phyloP scores from a whole-genome alignment of 2,797 vertebrate species.

The Gymnothorax javanicus region DNA sequence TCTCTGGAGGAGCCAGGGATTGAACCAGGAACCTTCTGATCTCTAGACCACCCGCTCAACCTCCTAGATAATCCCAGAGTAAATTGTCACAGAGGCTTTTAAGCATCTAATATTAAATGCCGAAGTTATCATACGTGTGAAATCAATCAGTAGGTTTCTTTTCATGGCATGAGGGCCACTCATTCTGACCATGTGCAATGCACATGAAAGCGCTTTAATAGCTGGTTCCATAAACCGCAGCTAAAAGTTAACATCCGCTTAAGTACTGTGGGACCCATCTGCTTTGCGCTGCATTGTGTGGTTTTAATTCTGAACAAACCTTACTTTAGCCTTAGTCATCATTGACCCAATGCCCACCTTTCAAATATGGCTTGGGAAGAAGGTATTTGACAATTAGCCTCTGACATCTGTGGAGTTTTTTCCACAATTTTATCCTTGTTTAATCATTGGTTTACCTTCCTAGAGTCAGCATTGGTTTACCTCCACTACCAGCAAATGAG shows the following conservation, averaged over 20 bases:
- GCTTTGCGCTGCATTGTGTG: conserved; percentile 78
- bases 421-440: too few species aligned
- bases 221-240: conserved; percentile 72
- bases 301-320: conserved; percentile 82
- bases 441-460: conserved; percentile 17
- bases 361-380: too few species aligned
- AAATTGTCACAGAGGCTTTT: conserved; percentile 72
- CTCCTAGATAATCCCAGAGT: conserved; percentile 74
- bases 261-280: conserved; percentile 80
- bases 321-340: conserved; percentile 67
- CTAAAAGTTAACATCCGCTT: conserved; percentile 80
- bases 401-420: conserved; percentile 43
- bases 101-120: conserved; percentile 53
- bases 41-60: conserved; percentile 45
- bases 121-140: conserved; percentile 35
- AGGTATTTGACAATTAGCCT: conserved; percentile 42
- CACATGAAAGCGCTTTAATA: conserved; percentile 67
- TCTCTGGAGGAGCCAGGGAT: too few species aligned
- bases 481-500: conserved; percentile 53
- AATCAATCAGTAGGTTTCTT: conserved; percentile 66
- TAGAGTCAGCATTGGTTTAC: conserved; percentile 43
- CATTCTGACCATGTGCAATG: conserved; percentile 32
- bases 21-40: too few species aligned
- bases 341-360: too few species aligned
- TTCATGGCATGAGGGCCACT: conserved; percentile 34